Base-by-base conservation (phyloP, 1,140 invertebrate species). In the Dendroctonus valens region DNA sequence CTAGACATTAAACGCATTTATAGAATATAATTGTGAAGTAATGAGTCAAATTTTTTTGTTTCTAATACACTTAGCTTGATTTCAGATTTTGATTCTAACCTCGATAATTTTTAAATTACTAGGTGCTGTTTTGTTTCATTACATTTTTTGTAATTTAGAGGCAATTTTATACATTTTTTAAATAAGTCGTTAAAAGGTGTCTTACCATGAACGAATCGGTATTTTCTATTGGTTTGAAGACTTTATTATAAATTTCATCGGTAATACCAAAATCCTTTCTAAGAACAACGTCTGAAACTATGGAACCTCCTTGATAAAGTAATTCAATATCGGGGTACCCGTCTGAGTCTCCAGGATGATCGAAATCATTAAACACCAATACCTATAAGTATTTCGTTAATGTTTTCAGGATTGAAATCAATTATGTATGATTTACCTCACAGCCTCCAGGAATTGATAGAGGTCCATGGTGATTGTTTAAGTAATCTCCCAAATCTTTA, bases 311-410 rank as follows among this genome's bases (percentile, higher is more conserved):
- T 88, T 79, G 26, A 71, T 90, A 86, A 7, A 92, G 79, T 7
- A 93, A 72, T 74, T 93, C 90, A 59, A 93, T 83, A 69, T 93
- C 87, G 0, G 91, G 88, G 79, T 86, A 89, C 39, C 85, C 87
- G 52, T 86, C 80, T 6, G 78, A 76, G 46, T 86, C 81, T 2
- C 83, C 77, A 44, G 85, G 85, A 70, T 88, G 82, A 69, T 72
- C 65, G 15, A 73, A 70, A 40, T 75, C 71, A 15, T 66, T 60
- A 62, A 73, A 73, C n/a, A 70, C 55, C 52, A 73, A 40, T 11
- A 68, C 65, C 65, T 67, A 26, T 2, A 41, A 59, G 39, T 15
- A 84, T 0, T 94, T 74, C 0, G 87, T 12, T 12, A 52, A n/a
- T 52, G 8, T n/a, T 8, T 1, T 52, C 26, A 26, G 3, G 26